phyloP scores from a whole-genome alignment of 2,113 vertebrate genomes.

The Zonotrichia leucophrys region DNA sequence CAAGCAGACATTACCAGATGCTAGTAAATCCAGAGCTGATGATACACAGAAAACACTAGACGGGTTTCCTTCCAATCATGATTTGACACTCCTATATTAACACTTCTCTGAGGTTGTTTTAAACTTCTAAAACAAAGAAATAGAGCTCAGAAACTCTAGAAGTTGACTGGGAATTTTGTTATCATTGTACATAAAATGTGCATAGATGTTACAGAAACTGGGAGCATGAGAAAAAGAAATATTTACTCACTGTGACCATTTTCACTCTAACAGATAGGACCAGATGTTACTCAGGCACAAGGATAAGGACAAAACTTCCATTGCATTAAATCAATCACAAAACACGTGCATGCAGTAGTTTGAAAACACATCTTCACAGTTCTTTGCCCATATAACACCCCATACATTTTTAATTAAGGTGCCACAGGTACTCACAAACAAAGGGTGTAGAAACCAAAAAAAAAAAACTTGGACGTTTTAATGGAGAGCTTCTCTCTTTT shows the following conservation, averaged over 20 bases:
- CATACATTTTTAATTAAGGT: background rate
- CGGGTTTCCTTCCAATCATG: background rate
- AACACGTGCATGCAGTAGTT: background rate
- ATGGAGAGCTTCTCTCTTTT: background rate
- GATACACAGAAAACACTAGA: background rate
- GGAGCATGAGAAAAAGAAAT: background rate
- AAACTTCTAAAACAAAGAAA: background rate
- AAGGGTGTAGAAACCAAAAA: background rate
- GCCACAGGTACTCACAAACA: background rate
- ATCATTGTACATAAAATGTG: background rate
- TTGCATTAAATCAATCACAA: background rate
- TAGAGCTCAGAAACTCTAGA: background rate
- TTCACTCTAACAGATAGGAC: background rate
- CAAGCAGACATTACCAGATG: background rate
- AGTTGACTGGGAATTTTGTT: background rate
- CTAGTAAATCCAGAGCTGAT: background rate
- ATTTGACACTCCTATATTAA: background rate
- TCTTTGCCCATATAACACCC: background rate
- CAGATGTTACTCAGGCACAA: background rate
- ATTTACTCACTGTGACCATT: background rate
- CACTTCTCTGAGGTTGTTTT: background rate
- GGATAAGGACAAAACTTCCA: background rate
- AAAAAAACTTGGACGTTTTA: background rate
- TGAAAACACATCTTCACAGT: background rate
- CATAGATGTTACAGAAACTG: background rate